Evolutionary conservation across 2,113 vertebrate genomes (phyloP).

Genomic region (Limanda limanda): DNA sequence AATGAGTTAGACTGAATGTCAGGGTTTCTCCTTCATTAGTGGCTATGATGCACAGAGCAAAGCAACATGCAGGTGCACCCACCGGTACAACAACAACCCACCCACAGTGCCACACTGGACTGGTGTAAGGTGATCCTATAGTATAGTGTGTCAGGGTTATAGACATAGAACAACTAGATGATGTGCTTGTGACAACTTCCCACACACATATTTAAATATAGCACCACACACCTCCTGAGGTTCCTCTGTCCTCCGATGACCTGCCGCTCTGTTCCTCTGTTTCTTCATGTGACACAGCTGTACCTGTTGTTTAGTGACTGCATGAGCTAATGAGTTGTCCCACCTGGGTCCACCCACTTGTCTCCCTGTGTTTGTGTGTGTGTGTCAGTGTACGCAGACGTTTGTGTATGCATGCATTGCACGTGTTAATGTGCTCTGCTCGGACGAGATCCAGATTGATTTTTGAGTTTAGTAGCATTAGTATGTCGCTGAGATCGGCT

Average conservation of each 20-base stretch:
- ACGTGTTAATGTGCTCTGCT: conserved; percentile 13
- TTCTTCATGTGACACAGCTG: conserved; percentile 41
- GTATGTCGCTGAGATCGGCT: conserved; percentile 43
- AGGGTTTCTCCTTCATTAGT: neutral
- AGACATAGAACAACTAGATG: neutral
- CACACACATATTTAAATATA: neutral
- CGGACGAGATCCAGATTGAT: conserved; percentile 12
- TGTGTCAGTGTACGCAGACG: conserved; percentile 1
- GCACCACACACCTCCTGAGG: neutral
- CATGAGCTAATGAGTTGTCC: conserved; percentile 62
- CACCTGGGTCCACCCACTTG: conserved; percentile 37
- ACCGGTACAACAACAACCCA: neutral
- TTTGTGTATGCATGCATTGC: neutral
- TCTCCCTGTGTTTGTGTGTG: neutral
- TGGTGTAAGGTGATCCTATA: neutral
- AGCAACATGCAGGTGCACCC: neutral
- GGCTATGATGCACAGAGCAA: neutral
- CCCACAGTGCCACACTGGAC: no score
- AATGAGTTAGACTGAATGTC: no score
- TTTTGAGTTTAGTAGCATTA: conserved; percentile 33
- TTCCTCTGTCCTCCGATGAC: conserved; percentile 1
- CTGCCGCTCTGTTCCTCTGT: conserved; percentile 21
- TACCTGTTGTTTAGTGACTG: conserved; percentile 49
- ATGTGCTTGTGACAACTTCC: neutral
- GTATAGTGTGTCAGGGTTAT: neutral